Evolutionary conservation across 2,113 vertebrate genomes (phyloP).

Genomic region (Myxocyprinus asiaticus): DNA sequence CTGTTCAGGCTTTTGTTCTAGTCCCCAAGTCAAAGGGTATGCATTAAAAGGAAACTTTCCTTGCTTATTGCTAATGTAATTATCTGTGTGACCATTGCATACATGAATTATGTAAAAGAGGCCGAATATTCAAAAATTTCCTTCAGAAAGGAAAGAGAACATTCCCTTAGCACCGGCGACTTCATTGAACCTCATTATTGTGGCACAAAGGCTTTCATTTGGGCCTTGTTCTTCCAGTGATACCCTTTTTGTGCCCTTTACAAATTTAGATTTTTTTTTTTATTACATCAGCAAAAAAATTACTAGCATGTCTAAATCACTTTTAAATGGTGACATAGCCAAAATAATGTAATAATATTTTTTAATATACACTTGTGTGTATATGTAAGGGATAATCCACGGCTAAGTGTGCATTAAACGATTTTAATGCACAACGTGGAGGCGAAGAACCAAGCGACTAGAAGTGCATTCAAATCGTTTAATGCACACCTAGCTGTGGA

Average conservation of each 20-base stretch:
- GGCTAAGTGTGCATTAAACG: too few species aligned
- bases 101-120: constrained; percentile 66
- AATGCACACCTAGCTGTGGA: too few species aligned
- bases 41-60: constrained; percentile 66
- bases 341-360: background rate
- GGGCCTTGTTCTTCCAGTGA: constrained; percentile 20
- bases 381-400: too few species aligned
- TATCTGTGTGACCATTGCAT: constrained; percentile 62
- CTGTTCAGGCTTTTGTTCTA: constrained; percentile 51
- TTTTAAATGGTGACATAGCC: constrained; percentile 1
- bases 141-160: background rate
- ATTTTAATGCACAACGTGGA: too few species aligned
- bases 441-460: too few species aligned
- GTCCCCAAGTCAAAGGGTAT: constrained; percentile 53
- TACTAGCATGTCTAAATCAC: constrained; percentile 8
- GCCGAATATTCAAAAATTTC: constrained; percentile 23
- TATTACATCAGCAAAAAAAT: constrained; percentile 15
- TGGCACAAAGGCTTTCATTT: constrained; percentile 34
- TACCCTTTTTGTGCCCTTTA: constrained; percentile 8
- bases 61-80: constrained; percentile 61
- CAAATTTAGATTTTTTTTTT: constrained; percentile 12
- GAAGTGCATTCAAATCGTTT: too few species aligned
- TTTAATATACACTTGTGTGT: too few species aligned
- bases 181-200: constrained; percentile 39
- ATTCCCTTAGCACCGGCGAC: background rate